A percentile compares a stretch with the other conserved stretches of the same genome.
These are phyloP conservation scores for Dynastes tityus DNA, from an alignment of 2,888 invertebrate species.

Conservation along the genomic window DNA sequence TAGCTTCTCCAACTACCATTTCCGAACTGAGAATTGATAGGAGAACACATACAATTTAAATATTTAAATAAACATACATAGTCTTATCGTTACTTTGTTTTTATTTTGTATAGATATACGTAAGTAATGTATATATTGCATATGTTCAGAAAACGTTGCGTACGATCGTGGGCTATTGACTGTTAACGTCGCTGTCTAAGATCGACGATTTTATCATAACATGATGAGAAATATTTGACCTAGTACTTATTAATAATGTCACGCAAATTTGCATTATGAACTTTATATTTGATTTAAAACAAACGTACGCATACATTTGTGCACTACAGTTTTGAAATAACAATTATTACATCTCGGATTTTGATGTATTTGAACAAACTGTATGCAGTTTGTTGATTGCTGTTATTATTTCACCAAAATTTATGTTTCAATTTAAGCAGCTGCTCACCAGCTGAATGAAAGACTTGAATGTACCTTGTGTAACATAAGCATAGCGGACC, in stretches of 20 bases:
- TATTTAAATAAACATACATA: conserved; percentile 43
- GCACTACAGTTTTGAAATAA: too few species aligned
- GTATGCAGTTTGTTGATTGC: too few species aligned
- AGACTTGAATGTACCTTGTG: too few species aligned
- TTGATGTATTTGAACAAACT: too few species aligned
- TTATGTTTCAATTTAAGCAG: too few species aligned
- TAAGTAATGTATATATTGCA: conserved; percentile 17
- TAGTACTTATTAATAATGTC: conserved; percentile 33
- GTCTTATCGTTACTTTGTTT: conserved; percentile 42
- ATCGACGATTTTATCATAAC: conserved; percentile 29
- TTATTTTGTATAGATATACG: conserved; percentile 31
- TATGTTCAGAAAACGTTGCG: conserved; percentile 1
- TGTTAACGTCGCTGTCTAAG: conserved; percentile 23
- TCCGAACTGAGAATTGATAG: conserved; percentile 42
- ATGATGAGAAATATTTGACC: conserved; percentile 28
- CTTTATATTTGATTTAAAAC: neutral
- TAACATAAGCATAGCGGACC: too few species aligned
- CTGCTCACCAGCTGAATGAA: too few species aligned
- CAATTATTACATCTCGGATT: too few species aligned
- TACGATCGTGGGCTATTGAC: conserved; percentile 21
- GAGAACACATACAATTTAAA: conserved; percentile 40
- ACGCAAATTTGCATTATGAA: conserved; percentile 20
- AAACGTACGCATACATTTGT: neutral
- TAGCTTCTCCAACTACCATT: conserved; percentile 47
- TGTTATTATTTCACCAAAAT: too few species aligned